phyloP scores from a whole-genome alignment of 1,140 invertebrate species.

The Trachymyrmex septentrionalis region DNA sequence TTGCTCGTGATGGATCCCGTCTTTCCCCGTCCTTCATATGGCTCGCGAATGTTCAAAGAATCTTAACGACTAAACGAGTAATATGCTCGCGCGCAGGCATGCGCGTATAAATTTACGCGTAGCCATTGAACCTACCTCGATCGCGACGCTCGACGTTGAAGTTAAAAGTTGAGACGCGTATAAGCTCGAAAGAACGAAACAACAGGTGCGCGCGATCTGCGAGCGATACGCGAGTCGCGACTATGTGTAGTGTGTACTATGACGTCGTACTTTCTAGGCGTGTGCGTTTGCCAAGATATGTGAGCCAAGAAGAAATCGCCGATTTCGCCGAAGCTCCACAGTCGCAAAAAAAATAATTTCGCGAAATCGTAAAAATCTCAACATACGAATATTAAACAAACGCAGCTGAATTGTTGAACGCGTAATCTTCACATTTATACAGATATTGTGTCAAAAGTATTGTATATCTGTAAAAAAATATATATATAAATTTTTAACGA shows the following conservation, averaged over 20 bases:
- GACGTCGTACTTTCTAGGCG: conserved; percentile 26
- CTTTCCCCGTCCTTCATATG: conserved; percentile 47
- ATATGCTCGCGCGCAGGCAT: conserved; percentile 45
- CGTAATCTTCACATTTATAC: not conserved
- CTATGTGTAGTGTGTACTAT: not conserved
- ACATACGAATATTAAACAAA: not conserved
- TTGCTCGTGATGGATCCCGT: conserved; percentile 51
- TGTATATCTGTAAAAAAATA: not conserved
- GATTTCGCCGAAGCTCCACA: conserved; percentile 35
- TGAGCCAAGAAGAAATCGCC: conserved; percentile 60
- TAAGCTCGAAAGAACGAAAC: conserved; percentile 64
- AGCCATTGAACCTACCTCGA: not conserved
- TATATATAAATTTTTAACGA: not conserved
- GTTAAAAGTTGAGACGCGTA: not conserved
- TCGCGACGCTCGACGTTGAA: not conserved
- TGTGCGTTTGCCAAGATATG: conserved; percentile 67
- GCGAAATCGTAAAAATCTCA: not conserved
- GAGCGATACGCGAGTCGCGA: not conserved
- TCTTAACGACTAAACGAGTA: conserved; percentile 16
- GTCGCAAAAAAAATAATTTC: not conserved
- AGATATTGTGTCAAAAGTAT: not conserved
- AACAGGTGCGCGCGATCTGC: conserved; percentile 65
- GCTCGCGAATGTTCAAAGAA: conserved; percentile 66
- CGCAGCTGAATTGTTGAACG: not conserved
- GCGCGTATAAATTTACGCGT: conserved; percentile 52